Evolutionary conservation across 2,888 invertebrate species (phyloP), one percentile per base, ranked within the genome.

Genomic region (Eumerus sabulonum): DNA sequence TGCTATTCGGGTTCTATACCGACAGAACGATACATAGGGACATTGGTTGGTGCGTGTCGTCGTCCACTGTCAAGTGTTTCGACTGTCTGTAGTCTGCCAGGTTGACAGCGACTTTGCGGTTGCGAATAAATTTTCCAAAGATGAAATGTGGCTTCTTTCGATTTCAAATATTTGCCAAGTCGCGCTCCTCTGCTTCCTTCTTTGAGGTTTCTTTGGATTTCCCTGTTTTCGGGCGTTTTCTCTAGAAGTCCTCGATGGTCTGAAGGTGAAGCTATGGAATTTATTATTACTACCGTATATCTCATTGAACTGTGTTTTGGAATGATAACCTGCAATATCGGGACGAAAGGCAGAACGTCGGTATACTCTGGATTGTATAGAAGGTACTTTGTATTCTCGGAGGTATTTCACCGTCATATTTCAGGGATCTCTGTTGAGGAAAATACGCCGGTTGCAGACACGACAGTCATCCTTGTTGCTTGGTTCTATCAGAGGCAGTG

Each of bases 51-150:
- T 16, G n/a, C 3, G 35, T 17, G 35, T 47, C 70, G 38, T 17
- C 13, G 53, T 45, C 56, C 40, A 40, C 40, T n/a, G n/a, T 11
- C 54, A 44, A 27, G 27, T 27, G 7, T 27, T 19, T 60, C n/a
- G 54, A 35, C 19, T 57, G 56, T 51, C 68, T 44, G 54, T 36
- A 16, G 51, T 27, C 27, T 27, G 27, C n/a, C 60, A 63, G 47
- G 42, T 14, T 51, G 45, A 27, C 27, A 27, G 27, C 27, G 27
- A 57, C 62, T 57, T 63, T 74, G 68, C 14, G 74, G 74, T 68
- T 74, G 68, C 64, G 57, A 68, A 68, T 74, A 73, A 73, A 74
- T 74, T 74, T 74, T 48, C 72, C 59, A 66, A 73, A 62, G 62
- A 62, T 74, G 66, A 72, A 72, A 72, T 64, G 71, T 57, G 51